phyloP scores from a whole-genome alignment of 2,113 vertebrate genomes.

The Picathartes gymnocephalus region DNA sequence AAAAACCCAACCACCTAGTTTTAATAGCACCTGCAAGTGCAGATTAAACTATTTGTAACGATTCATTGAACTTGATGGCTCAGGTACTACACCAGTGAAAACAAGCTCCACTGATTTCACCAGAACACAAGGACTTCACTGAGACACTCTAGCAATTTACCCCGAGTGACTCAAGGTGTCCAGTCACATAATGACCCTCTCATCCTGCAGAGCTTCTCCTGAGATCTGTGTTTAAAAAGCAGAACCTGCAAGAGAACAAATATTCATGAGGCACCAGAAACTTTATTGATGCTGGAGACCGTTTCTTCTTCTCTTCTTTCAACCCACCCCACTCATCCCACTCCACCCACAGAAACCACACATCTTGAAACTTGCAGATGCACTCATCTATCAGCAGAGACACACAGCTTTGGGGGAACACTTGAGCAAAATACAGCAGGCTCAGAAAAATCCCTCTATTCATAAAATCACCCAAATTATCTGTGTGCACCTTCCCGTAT shows the following conservation, averaged over 20 bases:
- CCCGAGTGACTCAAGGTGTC: not conserved
- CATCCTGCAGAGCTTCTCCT: not conserved
- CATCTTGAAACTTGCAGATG: constrained; percentile 49
- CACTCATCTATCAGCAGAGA: not conserved
- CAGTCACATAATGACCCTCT: not conserved
- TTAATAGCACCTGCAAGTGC: not conserved
- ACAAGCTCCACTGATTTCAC: not conserved
- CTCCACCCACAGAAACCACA: not conserved
- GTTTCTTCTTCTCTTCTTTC: not conserved
- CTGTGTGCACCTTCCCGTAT: not conserved
- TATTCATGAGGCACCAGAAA: constrained; percentile 6
- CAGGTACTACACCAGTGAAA: not conserved
- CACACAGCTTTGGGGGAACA: not conserved
- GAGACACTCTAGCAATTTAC: not conserved
- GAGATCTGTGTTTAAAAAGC: not conserved
- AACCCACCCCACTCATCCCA: not conserved
- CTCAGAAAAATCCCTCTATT: constrained; percentile 20
- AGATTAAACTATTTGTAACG: not conserved
- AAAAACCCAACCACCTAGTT: too few relatives aligned
- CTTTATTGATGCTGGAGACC: not conserved
- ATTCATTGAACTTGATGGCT: constrained; percentile 33
- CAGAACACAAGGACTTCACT: not conserved
- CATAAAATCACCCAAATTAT: not conserved
- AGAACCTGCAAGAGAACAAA: not conserved
- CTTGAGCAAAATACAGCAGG: not conserved